Evolutionary conservation across 2,797 vertebrate species (phyloP).

Genomic region (Meda fulgida): DNA sequence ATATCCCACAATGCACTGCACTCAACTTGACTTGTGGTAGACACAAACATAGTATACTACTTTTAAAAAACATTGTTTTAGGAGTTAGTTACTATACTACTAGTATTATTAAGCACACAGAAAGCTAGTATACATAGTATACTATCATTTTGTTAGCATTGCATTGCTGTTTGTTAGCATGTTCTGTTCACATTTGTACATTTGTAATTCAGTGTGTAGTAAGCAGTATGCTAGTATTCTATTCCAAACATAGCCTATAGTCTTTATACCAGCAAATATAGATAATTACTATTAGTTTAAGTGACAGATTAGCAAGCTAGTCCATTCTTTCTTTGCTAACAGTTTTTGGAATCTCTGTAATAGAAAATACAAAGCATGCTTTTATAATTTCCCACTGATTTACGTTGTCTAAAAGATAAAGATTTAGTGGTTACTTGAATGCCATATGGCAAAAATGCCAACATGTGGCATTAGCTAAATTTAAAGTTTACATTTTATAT

Average conservation of each 20-base stretch:
- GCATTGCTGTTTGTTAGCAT: not conserved
- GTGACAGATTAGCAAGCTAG: not conserved
- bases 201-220: not conserved
- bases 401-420: not conserved
- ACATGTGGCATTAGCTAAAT: not conserved
- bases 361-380: not conserved
- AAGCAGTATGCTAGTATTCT: not conserved
- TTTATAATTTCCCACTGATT: not conserved
- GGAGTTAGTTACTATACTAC: not conserved
- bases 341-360: not conserved
- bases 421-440: not conserved
- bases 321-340: not conserved
- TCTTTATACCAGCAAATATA: not conserved
- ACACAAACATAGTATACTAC: not conserved
- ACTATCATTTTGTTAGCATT: not conserved
- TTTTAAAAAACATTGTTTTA: not conserved
- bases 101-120: not conserved
- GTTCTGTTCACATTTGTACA: not conserved
- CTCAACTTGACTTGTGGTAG: no score
- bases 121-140: not conserved
- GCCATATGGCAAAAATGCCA: not conserved
- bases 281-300: not conserved
- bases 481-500: not conserved
- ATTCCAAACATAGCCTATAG: not conserved
- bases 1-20: not conserved